A percentile compares a stretch with the other conserved stretches of the same genome.
phyloP scores from a whole-genome alignment of 2,113 vertebrate species.

The Meleagris gallopavo region DNA sequence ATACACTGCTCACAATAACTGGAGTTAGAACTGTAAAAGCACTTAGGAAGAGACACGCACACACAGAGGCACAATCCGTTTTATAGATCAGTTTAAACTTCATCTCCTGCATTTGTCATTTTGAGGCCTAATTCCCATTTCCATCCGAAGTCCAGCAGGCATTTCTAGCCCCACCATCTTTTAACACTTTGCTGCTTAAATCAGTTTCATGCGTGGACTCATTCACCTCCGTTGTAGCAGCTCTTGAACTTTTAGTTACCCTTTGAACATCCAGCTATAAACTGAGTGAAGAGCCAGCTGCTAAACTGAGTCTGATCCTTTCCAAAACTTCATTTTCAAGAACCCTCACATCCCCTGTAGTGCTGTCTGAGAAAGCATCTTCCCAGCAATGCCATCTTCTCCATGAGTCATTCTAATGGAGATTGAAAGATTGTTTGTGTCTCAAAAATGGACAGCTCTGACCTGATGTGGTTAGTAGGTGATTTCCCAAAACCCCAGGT shows the following conservation, averaged over 20 bases:
- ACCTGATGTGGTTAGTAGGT: background rate
- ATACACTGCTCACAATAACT: background rate
- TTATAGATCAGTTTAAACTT: background rate
- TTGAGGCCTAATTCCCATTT: background rate
- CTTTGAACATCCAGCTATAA: background rate
- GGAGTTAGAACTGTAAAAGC: background rate
- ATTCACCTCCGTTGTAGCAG: background rate
- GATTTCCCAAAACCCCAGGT: background rate
- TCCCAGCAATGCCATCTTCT: background rate
- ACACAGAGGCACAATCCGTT: background rate
- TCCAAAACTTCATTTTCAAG: fast-evolving
- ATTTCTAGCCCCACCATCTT: background rate
- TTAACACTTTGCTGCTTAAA: background rate
- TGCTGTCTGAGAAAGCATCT: background rate
- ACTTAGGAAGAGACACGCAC: background rate
- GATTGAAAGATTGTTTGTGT: background rate
- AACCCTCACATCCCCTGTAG: fast-evolving
- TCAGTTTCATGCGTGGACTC: background rate
- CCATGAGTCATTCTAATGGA: background rate
- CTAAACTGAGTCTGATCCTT: background rate
- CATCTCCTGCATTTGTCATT: background rate
- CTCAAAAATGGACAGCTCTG: background rate
- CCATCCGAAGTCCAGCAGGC: background rate
- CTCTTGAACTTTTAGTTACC: background rate
- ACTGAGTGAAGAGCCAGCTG: too few species aligned